Evolutionary conservation across 2,113 vertebrate genomes (phyloP).

Genomic region (Labeo catla): DNA sequence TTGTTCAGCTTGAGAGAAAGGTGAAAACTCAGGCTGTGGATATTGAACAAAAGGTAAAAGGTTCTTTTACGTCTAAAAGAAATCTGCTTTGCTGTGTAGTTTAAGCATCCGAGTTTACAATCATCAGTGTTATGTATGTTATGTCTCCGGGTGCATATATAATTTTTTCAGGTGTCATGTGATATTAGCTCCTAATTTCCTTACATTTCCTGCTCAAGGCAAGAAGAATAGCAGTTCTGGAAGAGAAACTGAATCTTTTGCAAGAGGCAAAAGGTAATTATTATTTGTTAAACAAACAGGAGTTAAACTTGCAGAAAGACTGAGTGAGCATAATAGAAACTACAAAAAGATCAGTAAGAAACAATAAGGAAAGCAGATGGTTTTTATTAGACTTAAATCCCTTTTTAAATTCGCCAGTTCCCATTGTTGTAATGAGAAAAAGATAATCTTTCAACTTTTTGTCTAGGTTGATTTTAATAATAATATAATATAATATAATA

Average conservation of each 20-base stretch:
- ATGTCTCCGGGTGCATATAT: background rate
- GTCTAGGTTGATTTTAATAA: too few species aligned
- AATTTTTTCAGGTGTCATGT: background rate
- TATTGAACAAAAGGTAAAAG: slow-evolving; percentile 79
- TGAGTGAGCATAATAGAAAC: background rate
- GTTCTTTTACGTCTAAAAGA: background rate
- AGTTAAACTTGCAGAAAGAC: background rate
- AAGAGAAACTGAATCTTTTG: slow-evolving; percentile 74
- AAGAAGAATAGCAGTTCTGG: slow-evolving; percentile 76
- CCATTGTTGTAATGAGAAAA: background rate
- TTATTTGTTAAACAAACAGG: background rate
- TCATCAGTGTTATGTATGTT: background rate
- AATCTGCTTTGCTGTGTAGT: background rate
- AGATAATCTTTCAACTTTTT: background rate
- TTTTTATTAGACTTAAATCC: background rate
- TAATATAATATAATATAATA: background rate
- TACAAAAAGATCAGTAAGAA: background rate
- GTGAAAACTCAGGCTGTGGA: slow-evolving; percentile 77
- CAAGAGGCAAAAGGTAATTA: slow-evolving; percentile 72
- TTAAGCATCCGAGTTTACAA: background rate
- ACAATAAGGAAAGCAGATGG: background rate
- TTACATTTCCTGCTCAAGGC: slow-evolving; percentile 71
- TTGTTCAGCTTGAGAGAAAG: slow-evolving; percentile 79
- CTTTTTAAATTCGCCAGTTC: background rate
- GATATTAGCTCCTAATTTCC: background rate